Evolutionary conservation across 2,113 vertebrate genomes (phyloP).

Genomic region (Cryptoleucopteryx plumbea): DNA sequence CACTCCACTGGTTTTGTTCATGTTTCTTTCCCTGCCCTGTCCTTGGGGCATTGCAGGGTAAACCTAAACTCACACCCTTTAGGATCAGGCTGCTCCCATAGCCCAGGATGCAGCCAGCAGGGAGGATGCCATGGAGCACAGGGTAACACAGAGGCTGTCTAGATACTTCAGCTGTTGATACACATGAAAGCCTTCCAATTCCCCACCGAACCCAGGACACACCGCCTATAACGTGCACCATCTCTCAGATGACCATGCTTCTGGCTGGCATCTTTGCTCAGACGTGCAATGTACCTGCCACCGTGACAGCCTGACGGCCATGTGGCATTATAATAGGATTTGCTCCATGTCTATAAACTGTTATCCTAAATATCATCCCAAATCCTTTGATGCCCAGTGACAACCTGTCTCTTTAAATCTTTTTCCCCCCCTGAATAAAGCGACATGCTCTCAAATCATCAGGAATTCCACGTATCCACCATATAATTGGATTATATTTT

Average conservation of each 20-base stretch:
- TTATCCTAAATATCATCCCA: constrained; percentile 63
- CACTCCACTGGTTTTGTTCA: rapidly evolving
- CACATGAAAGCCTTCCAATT: not conserved
- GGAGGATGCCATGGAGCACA: not conserved
- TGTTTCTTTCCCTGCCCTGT: not conserved
- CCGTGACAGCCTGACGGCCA: constrained; percentile 34
- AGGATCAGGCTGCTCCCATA: not conserved
- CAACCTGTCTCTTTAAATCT: constrained; percentile 64
- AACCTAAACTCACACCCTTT: not conserved
- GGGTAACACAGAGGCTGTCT: not conserved
- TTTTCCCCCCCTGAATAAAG: not conserved
- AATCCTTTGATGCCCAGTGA: constrained; percentile 59
- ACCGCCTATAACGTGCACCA: rapidly evolving
- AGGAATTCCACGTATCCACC: constrained; percentile 21
- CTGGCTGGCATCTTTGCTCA: constrained; percentile 18
- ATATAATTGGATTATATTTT: constrained; percentile 62
- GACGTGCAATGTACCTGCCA: not conserved
- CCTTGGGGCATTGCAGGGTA: not conserved
- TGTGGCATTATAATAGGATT: constrained; percentile 69
- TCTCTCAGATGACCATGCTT: not conserved
- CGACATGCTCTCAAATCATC: not conserved
- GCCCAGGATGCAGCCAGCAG: not conserved
- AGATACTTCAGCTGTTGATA: not conserved
- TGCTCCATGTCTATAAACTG: constrained; percentile 59
- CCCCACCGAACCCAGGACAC: not conserved